Percentiles rank a stretch among this genome's conserved stretches.
Evolutionary conservation across 2,888 invertebrate genomes (phyloP).

Genomic region (Eupithecia subumbrata): DNA sequence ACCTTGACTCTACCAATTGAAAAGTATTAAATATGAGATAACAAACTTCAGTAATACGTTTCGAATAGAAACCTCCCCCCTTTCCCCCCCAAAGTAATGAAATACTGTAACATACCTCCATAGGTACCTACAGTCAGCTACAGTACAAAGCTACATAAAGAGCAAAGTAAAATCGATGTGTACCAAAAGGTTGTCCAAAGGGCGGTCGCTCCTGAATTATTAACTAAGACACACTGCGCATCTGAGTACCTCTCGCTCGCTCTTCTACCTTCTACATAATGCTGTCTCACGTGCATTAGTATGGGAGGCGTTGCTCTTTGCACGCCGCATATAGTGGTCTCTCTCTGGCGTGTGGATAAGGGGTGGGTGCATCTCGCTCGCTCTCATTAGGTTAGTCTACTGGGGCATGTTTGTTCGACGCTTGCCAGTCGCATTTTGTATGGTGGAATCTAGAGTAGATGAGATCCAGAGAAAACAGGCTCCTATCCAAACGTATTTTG

Average conservation of each 20-base stretch:
- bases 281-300: constrained; percentile 55
- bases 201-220: constrained; percentile 78
- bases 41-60: not conserved
- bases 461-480: constrained; percentile 27
- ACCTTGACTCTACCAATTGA: not conserved
- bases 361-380: constrained; percentile 62
- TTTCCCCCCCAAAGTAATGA: constrained; percentile 19
- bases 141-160: constrained; percentile 30
- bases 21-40: not conserved
- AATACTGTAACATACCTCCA: constrained; percentile 9
- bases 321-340: constrained; percentile 72
- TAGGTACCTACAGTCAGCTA: not conserved
- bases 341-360: constrained; percentile 45
- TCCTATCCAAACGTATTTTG: not conserved
- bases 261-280: constrained; percentile 36
- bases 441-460: constrained; percentile 57
- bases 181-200: constrained; percentile 61
- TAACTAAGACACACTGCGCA: constrained; percentile 77
- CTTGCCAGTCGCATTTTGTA: constrained; percentile 77
- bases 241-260: constrained; percentile 59
- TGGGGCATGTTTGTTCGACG: constrained; percentile 77
- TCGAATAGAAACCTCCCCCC: not conserved
- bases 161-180: constrained; percentile 56
- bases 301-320: constrained; percentile 78
- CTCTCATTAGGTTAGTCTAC: constrained; percentile 82